Percentiles rank a stretch among this genome's conserved stretches.
These are phyloP conservation scores for Eurois occulta DNA, from an alignment of 2,888 invertebrate species.

Conservation along the genomic window DNA sequence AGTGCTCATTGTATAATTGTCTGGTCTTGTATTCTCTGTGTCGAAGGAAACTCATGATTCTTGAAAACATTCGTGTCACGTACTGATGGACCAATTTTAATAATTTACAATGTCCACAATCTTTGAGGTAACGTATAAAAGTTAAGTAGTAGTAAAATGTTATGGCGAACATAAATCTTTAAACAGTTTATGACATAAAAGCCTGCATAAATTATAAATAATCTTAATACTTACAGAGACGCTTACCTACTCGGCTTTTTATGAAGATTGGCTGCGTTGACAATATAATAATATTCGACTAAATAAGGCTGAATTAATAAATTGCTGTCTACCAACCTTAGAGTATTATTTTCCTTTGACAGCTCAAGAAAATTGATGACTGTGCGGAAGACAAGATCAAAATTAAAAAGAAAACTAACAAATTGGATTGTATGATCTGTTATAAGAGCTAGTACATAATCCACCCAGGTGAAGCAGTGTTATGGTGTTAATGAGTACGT, in stretches of 20 bases:
- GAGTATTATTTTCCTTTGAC: not conserved
- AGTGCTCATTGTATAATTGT: not conserved
- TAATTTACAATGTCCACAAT: constrained; percentile 11
- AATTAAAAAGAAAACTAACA: too few species aligned
- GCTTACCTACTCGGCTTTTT: not conserved
- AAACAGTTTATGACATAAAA: constrained; percentile 1
- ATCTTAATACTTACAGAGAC: not conserved
- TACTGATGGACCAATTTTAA: constrained; percentile 14
- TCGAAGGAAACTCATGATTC: not conserved
- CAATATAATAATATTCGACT: not conserved
- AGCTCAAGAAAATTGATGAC: not conserved
- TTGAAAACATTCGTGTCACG: constrained; percentile 3
- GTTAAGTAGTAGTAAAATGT: constrained; percentile 16
- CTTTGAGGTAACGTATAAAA: not conserved
- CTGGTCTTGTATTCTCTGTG: not conserved
- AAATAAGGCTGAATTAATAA: not conserved
- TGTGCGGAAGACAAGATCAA: not conserved
- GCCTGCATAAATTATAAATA: constrained; percentile 1
- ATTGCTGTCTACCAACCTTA: not conserved
- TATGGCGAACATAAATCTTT: constrained; percentile 11
- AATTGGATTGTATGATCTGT: too few species aligned
- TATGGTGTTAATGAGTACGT: constrained; percentile 7
- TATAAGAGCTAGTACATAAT: not conserved
- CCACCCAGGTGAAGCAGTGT: not conserved
- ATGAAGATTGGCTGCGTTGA: not conserved